Evolutionary conservation across 2,113 vertebrate genomes (phyloP).

Genomic region (Gymnorhina tibicen): DNA sequence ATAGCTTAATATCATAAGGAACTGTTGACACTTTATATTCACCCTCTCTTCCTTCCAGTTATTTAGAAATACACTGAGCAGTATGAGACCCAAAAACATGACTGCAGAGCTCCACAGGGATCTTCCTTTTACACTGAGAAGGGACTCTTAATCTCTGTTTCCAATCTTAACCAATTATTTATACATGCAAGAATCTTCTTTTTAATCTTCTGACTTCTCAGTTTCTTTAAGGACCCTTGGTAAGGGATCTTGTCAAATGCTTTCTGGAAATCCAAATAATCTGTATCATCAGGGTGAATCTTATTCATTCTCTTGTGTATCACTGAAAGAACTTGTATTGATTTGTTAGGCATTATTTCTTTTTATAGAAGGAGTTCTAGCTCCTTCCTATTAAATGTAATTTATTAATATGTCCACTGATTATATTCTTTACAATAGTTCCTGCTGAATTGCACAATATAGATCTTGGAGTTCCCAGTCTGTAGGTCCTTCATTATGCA

Average conservation of each 20-base stretch:
- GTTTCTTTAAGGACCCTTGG: neutral
- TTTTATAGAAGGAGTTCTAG: neutral
- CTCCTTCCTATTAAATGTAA: neutral
- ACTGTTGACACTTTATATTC: constrained; percentile 5
- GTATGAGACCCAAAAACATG: neutral
- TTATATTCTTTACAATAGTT: neutral
- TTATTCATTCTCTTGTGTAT: neutral
- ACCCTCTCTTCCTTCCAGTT: neutral
- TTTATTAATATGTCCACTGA: neutral
- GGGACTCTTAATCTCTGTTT: neutral
- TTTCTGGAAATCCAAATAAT: constrained; percentile 26
- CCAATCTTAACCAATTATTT: constrained; percentile 16
- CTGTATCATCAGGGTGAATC: neutral
- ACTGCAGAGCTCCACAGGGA: neutral
- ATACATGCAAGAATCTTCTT: constrained; percentile 1
- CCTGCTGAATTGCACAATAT: neutral
- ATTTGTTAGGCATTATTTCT: neutral
- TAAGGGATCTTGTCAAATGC: neutral
- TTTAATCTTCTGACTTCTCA: constrained; percentile 4
- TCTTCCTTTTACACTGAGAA: neutral
- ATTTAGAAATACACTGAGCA: neutral
- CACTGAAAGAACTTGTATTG: neutral
- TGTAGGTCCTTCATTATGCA: neutral
- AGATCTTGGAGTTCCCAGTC: neutral
- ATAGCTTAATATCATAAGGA: neutral